Conservation (phyloP, 2,797 vertebrate species). For the Masticophis lateralis region DNA sequence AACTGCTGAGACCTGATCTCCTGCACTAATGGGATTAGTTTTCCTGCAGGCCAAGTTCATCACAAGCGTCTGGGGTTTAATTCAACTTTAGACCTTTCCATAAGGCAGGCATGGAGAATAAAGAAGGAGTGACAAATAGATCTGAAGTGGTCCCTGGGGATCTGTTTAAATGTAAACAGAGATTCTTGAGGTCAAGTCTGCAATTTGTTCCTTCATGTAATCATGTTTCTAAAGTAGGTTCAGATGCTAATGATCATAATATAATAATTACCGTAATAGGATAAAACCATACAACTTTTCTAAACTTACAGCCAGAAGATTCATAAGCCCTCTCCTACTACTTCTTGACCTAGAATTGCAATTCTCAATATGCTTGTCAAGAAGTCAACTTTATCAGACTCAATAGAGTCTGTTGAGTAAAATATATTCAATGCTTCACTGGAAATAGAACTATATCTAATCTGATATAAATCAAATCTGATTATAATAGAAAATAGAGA, state of each 20-base stretch:
- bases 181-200: neutral
- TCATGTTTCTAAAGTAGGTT: neutral
- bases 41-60: conserved; percentile 3
- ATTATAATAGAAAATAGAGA: neutral
- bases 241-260: neutral
- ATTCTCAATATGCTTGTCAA: neutral
- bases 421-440: neutral
- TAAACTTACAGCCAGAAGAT: neutral
- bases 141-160: neutral
- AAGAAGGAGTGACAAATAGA: neutral
- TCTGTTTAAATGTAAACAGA: neutral
- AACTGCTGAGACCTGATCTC: conserved; percentile 37
- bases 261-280: neutral
- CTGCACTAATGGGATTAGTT: conserved; percentile 19
- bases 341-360: neutral
- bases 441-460: neutral
- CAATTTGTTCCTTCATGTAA: neutral
- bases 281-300: neutral
- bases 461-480: neutral
- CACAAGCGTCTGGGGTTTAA: neutral
- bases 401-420: neutral
- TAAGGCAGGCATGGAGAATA: neutral
- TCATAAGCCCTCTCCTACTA: neutral
- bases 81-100: neutral
- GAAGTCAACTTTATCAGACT: neutral